phyloP scores from a whole-genome alignment of 2,797 vertebrate species.

The Ara ararauna region DNA sequence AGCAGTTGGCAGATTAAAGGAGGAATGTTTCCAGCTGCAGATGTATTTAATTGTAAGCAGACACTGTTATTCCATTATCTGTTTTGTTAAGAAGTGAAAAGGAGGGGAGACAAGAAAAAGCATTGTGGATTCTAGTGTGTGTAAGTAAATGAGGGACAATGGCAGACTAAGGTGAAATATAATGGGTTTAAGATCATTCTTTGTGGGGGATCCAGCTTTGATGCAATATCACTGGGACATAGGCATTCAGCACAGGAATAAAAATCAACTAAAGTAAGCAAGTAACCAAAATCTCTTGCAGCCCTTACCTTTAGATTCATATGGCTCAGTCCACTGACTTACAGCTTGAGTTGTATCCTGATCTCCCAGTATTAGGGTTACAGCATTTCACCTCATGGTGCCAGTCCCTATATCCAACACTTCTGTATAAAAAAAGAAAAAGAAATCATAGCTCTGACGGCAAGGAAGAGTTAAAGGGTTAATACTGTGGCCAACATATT shows the following conservation, averaged over 20 bases:
- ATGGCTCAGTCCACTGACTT: not conserved
- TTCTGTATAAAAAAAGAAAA: not conserved
- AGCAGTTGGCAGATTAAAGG: not conserved
- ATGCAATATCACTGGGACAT: not conserved
- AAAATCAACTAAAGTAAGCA: not conserved
- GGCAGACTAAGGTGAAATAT: not conserved
- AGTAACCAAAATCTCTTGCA: not conserved
- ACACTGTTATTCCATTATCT: not conserved
- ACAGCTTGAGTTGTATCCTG: not conserved
- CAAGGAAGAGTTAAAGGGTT: conserved; percentile 33
- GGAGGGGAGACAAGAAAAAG: not conserved
- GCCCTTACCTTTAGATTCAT: not conserved
- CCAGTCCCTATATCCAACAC: not conserved
- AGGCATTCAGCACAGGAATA: not conserved
- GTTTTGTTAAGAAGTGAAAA: conserved; percentile 11
- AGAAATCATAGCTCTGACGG: not conserved
- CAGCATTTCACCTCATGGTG: not conserved
- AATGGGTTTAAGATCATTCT: not conserved
- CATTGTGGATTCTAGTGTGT: not conserved
- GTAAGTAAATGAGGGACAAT: not conserved
- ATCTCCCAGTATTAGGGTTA: not conserved
- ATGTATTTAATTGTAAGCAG: not conserved
- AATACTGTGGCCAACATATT: not conserved
- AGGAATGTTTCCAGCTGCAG: not conserved
- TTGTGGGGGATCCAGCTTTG: not conserved